These are phyloP conservation scores for Drosophila rufa DNA, from an alignment of 1,140 invertebrate species.

Conservation along the genomic window DNA sequence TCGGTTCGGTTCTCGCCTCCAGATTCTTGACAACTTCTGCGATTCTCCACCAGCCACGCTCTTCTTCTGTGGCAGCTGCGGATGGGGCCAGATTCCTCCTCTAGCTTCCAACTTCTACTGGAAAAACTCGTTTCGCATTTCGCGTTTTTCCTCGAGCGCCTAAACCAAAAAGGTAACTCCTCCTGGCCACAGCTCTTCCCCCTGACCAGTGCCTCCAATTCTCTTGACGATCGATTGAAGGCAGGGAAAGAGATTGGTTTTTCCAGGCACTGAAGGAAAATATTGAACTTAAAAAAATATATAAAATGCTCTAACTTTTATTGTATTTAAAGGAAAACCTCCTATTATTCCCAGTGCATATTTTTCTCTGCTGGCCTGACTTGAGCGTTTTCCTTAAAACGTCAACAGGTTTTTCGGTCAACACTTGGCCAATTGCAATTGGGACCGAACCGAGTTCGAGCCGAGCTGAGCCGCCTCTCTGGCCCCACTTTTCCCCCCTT, in stretches of 20 bases:
- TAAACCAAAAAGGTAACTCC: slow-evolving; percentile 11
- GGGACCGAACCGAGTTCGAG: not conserved
- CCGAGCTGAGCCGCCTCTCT: not conserved
- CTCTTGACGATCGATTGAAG: not conserved
- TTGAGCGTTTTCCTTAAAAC: slow-evolving; percentile 36
- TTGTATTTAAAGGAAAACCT: no score
- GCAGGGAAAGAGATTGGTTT: slow-evolving; percentile 8
- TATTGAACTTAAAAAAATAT: not conserved
- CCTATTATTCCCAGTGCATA: slow-evolving; percentile 1
- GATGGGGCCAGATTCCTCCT: slow-evolving; percentile 40
- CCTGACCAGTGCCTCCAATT: not conserved
- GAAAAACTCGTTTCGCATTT: slow-evolving; percentile 43
- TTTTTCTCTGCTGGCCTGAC: slow-evolving; percentile 1
- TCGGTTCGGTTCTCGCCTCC: slow-evolving; percentile 39
- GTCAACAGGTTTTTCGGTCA: slow-evolving; percentile 46
- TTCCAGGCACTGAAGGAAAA: slow-evolving; percentile 8
- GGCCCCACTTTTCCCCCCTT: not conserved
- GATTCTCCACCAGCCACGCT: not conserved
- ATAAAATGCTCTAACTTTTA: no score
- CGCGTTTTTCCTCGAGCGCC: slow-evolving; percentile 30
- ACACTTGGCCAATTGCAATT: slow-evolving; percentile 35
- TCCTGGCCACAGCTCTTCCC: slow-evolving; percentile 18
- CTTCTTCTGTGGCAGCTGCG: slow-evolving; percentile 5
- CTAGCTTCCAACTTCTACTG: slow-evolving; percentile 22
- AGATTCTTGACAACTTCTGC: slow-evolving; percentile 46